A percentile compares a stretch with the other conserved stretches of the same genome.
Conservation (phyloP, 2,797 vertebrate genomes). For the Periparus ater region DNA sequence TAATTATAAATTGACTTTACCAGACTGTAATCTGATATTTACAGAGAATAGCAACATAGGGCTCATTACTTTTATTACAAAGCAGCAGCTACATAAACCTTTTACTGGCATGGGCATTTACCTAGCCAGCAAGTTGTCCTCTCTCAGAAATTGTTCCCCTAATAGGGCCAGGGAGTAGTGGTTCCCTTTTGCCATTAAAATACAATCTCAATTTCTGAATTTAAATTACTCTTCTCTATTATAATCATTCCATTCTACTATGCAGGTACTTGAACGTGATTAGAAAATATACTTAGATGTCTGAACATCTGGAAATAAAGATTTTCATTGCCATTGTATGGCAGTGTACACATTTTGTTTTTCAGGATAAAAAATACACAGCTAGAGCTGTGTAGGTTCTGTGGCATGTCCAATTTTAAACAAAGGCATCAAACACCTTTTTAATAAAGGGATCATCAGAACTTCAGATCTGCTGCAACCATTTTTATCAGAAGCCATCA, state of each 20-base stretch:
- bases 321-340: background rate
- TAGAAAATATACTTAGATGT: background rate
- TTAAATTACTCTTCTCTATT: background rate
- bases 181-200: background rate
- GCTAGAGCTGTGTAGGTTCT: background rate
- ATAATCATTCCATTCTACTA: background rate
- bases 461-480: background rate
- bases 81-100: background rate
- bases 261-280: background rate
- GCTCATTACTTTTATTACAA: background rate
- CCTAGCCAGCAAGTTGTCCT: background rate
- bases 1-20: background rate
- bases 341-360: background rate
- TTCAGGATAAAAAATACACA: background rate
- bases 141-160: background rate
- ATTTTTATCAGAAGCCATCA: background rate
- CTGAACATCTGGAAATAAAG: constrained; percentile 6
- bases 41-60: background rate
- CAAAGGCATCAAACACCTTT: background rate
- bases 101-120: background rate
- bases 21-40: background rate
- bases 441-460: background rate
- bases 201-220: background rate
- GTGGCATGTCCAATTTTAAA: background rate
- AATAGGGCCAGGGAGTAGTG: background rate